These are phyloP conservation scores for Virgularia gustaviana DNA, from an alignment of 92 coral and sea anemone genomes.

Conservation along the genomic window DNA sequence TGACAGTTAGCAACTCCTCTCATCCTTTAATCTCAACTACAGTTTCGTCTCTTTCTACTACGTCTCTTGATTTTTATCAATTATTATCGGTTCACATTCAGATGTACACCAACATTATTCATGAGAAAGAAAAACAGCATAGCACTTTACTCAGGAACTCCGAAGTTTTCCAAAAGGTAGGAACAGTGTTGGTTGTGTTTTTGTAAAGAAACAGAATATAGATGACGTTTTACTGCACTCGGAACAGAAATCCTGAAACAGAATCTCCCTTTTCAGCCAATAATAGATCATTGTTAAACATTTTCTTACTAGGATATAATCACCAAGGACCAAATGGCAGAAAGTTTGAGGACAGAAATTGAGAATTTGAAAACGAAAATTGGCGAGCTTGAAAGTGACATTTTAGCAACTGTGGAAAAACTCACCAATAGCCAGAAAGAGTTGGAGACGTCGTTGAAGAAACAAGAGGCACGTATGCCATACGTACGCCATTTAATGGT, in stretches of 20 bases:
- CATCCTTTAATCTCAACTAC: too few species aligned
- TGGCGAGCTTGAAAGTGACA: slow-evolving; percentile 62
- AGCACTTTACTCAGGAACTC: slow-evolving; percentile 40
- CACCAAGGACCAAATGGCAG: slow-evolving; percentile 41
- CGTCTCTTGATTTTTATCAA: background rate
- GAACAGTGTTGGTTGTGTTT: too few species aligned
- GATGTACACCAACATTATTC: slow-evolving; percentile 84
- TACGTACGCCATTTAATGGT: background rate
- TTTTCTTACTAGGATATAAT: slow-evolving; percentile 17
- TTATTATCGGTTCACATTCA: slow-evolving; percentile 1
- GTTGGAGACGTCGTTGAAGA: slow-evolving; percentile 51
- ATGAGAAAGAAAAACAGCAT: slow-evolving; percentile 79
- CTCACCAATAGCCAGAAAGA: slow-evolving; percentile 56
- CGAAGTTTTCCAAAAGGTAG: slow-evolving; percentile 38
- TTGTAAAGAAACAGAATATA: background rate
- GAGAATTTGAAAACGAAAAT: slow-evolving; percentile 67
- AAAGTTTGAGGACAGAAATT: slow-evolving; percentile 62
- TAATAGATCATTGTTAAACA: background rate
- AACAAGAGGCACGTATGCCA: slow-evolving; percentile 72
- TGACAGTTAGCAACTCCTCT: too few species aligned
- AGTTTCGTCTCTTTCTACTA: background rate
- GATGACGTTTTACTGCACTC: too few species aligned
- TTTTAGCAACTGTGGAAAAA: slow-evolving; percentile 59
- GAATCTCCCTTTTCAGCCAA: background rate
- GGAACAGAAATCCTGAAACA: too few species aligned